A percentile compares a stretch with the other conserved stretches of the same genome.
These are phyloP conservation scores for Muscicapa adusta DNA, from an alignment of 2,113 vertebrate species.

Conservation along the genomic window DNA sequence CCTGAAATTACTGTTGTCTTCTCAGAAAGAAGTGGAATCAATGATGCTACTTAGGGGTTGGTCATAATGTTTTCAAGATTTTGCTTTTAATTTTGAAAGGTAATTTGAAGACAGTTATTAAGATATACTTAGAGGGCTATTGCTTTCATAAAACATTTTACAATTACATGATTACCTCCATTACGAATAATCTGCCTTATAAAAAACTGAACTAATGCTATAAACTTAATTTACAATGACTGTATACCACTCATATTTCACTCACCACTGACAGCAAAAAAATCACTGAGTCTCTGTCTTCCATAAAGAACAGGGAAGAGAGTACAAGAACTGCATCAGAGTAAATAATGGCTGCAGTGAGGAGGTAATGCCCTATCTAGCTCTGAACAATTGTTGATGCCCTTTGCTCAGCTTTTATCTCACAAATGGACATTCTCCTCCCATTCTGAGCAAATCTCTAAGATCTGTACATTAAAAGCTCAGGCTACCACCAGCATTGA, in stretches of 20 bases:
- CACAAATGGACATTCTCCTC: not conserved
- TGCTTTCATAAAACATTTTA: slow-evolving; percentile 19
- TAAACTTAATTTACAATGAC: slow-evolving; percentile 47
- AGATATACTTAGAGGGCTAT: not conserved
- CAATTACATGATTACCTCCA: slow-evolving; percentile 13
- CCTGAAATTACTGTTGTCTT: not conserved
- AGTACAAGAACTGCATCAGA: not conserved
- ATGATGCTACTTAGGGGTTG: not conserved
- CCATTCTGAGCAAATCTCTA: not conserved
- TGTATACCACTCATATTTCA: not conserved
- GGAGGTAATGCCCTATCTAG: not conserved
- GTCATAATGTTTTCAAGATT: slow-evolving; percentile 32
- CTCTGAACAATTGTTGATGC: not conserved
- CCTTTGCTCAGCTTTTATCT: not conserved
- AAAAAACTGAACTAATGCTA: slow-evolving; percentile 42
- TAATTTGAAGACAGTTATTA: slow-evolving; percentile 33
- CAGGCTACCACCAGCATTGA: not conserved
- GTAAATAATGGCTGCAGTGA: not conserved
- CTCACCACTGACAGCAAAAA: not conserved
- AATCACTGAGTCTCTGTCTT: not conserved
- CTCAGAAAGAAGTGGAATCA: not conserved
- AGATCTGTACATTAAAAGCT: not conserved
- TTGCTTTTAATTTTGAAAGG: slow-evolving; percentile 41
- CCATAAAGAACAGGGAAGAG: not conserved
- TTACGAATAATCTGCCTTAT: slow-evolving; percentile 33